These are phyloP conservation scores for Uromys caudimaculatus DNA, from an alignment of 2,797 vertebrate genomes.

Conservation along the genomic window DNA sequence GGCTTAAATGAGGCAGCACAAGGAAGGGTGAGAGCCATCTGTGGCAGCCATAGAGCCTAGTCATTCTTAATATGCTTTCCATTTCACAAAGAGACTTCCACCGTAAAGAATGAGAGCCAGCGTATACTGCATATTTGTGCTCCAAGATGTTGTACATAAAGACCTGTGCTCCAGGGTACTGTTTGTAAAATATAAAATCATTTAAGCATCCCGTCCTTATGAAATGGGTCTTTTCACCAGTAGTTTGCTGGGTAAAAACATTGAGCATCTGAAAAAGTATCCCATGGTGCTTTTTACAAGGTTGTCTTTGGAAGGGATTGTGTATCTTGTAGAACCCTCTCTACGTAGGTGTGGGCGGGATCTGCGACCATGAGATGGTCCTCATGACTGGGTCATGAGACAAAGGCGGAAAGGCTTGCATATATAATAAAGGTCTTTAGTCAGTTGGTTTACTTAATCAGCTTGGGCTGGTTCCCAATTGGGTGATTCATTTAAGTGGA, in stretches of 20 bases:
- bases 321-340: background rate
- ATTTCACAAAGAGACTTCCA: background rate
- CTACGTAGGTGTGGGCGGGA: background rate
- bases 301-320: constrained; percentile 11
- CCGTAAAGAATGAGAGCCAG: background rate
- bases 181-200: background rate
- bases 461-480: background rate
- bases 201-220: background rate
- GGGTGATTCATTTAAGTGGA: background rate
- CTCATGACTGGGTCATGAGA: background rate
- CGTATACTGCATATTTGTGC: background rate
- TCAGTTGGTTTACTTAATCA: background rate
- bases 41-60: background rate
- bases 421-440: background rate
- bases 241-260: background rate
- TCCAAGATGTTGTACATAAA: background rate
- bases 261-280: background rate
- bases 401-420: background rate
- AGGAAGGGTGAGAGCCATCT: background rate
- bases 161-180: background rate
- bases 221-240: background rate
- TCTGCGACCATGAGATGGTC: background rate
- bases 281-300: background rate
- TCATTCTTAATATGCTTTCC: background rate
- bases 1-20: background rate